phyloP scores from a whole-genome alignment of 2,797 vertebrate species.

The Silurus aristotelis region DNA sequence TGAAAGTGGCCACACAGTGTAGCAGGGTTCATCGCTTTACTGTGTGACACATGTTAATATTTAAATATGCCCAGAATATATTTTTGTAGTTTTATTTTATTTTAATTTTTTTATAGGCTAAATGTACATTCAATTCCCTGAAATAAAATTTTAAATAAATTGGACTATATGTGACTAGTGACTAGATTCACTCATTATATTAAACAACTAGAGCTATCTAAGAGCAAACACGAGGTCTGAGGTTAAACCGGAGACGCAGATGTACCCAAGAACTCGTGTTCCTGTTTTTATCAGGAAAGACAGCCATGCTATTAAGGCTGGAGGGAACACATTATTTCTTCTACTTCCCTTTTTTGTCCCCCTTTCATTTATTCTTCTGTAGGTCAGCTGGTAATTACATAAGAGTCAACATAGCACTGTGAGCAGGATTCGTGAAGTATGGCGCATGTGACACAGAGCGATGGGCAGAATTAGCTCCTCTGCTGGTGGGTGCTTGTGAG shows the following conservation, averaged over 20 bases:
- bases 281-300: slow-evolving; percentile 37
- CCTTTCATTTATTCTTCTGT: slow-evolving; percentile 41
- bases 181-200: not conserved
- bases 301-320: slow-evolving; percentile 31
- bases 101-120: not conserved
- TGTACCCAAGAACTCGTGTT: slow-evolving; percentile 31
- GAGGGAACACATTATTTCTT: slow-evolving; percentile 34
- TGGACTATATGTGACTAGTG: not conserved
- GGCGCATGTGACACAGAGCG: slow-evolving; percentile 44
- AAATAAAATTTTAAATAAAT: not conserved
- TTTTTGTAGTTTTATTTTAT: not conserved
- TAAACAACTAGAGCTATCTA: not conserved
- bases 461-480: slow-evolving; percentile 30
- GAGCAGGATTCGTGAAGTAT: slow-evolving; percentile 29
- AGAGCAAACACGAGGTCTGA: not conserved
- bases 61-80: not conserved
- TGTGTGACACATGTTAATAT: too few relatives aligned
- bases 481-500: slow-evolving; percentile 18
- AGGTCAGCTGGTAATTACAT: slow-evolving; percentile 53
- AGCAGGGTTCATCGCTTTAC: too few relatives aligned
- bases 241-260: not conserved
- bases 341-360: slow-evolving; percentile 22
- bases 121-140: not conserved
- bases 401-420: slow-evolving; percentile 45
- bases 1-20: too few relatives aligned